Percentiles rank a stretch among this genome's conserved stretches.
These are phyloP conservation scores for Bombylius discolor DNA, from an alignment of 2,888 invertebrate species.

Conservation along the genomic window DNA sequence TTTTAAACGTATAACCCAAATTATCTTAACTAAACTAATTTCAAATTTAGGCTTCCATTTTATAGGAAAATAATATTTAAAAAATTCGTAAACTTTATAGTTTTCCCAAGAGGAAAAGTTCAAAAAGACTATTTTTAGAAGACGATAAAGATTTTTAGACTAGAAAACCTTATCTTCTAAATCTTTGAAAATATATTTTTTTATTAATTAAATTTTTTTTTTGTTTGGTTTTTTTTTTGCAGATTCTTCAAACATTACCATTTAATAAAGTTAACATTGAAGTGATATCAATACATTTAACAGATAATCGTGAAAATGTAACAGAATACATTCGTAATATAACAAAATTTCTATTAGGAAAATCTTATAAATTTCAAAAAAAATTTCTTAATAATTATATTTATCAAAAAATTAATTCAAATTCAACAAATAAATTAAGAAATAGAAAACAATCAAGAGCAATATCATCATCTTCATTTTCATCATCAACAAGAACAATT, in stretches of 20 bases:
- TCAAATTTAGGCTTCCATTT: too few species aligned
- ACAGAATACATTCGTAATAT: slow-evolving; percentile 30
- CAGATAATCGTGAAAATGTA: slow-evolving; percentile 11
- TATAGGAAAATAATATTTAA: too few species aligned
- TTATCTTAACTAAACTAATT: too few species aligned
- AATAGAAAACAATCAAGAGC: background rate
- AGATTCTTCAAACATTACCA: slow-evolving; percentile 36
- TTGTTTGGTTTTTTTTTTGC: background rate
- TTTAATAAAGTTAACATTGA: slow-evolving; percentile 34
- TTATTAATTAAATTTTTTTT: background rate
- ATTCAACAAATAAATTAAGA: slow-evolving; percentile 27
- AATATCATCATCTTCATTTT: background rate
- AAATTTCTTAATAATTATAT: slow-evolving; percentile 35
- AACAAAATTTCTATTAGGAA: slow-evolving; percentile 34
- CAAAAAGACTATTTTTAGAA: too few species aligned
- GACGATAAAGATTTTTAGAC: too few species aligned
- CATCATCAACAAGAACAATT: background rate
- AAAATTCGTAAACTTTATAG: too few species aligned
- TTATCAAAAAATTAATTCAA: slow-evolving; percentile 29
- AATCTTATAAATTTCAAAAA: slow-evolving; percentile 33
- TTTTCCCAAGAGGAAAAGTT: too few species aligned
- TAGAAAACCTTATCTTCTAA: too few species aligned
- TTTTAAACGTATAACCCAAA: too few species aligned
- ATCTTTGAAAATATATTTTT: background rate
- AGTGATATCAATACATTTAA: slow-evolving; percentile 34